Evolutionary conservation across 2,888 invertebrate genomes (phyloP), one percentile per base, ranked within the genome.

Genomic region (Mechanitis mazaeus): DNA sequence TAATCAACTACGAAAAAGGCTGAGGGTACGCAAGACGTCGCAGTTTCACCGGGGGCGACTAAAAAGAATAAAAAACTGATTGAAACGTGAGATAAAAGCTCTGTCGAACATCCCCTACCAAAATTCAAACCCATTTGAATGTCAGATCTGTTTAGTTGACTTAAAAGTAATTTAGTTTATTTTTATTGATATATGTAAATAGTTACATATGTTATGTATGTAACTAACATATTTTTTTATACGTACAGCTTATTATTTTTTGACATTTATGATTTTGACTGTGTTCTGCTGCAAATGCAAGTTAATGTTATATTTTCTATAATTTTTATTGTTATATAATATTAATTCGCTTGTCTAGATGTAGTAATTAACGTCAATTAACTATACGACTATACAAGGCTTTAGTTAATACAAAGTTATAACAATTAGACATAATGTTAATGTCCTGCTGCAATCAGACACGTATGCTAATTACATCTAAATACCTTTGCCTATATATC

Each of bases 1-100:
- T 68, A 68, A 69, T 69, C 69, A 69, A 63, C 59, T 65, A 66
- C 60, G 59, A 67, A 64, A 64, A 68, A 66, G 67, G 66, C 60
- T 62, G 64, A 59, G 60, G 60, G 63, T 59, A 64, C 58, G 61
- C 59, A 67, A 67, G 67, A 67, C 64, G 66, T 62, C 64, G 56
- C 55, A 56, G 67, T 60, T 67, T 46, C 56, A 63, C 64, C 59
- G 59, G 64, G 64, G 63, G 63, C 64, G 64, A 50, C 31, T 45
- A 60, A 69, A 67, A 63, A 59, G 58, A 55, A 63, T 65, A 67
- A 67, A 69, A 64, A 61, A 58, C 65, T 64, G 64, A 66, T 66
- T 66, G 66, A 62, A 66, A 66, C 57, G 59, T 55, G 61, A 59
- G 64, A 65, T 65, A 65, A 63, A 65, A 65, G 63, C 60, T 54